Evolutionary conservation across 2,113 vertebrate species (phyloP).

Genomic region (Gasterosteus nipponicus): DNA sequence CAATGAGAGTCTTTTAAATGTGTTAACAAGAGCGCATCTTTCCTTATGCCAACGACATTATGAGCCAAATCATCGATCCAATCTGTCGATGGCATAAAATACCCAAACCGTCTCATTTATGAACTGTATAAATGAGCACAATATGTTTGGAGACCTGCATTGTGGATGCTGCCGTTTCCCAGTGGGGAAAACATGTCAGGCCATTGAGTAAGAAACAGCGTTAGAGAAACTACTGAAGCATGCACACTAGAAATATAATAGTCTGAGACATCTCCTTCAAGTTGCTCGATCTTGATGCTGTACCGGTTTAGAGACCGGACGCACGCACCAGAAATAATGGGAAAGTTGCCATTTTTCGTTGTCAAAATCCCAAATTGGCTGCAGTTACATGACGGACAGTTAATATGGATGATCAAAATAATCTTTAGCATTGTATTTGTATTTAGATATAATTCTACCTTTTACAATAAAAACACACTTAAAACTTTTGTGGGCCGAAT

Average conservation of each 20-base stretch:
- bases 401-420: not conserved
- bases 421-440: constrained; percentile 8
- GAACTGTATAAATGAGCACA: constrained; percentile 2
- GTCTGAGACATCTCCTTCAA: not conserved
- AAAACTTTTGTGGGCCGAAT: not conserved
- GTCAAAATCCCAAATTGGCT: constrained; percentile 7
- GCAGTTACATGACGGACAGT: not conserved
- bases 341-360: not conserved
- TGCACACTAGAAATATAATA: constrained; percentile 1
- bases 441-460: not conserved
- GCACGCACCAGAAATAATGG: not conserved
- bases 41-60: not conserved
- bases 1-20: constrained; percentile 19
- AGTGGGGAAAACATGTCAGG: not conserved
- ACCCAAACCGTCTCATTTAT: not conserved
- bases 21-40: constrained; percentile 13
- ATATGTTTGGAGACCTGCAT: not conserved
- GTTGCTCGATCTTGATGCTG: not conserved
- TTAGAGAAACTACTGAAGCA: constrained; percentile 13
- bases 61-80: not conserved
- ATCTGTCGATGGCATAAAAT: not conserved
- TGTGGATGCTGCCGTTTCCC: not conserved
- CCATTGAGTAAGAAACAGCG: not conserved
- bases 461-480: constrained; percentile 12
- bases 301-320: not conserved